These are phyloP conservation scores for Phylloscopus collybita DNA, from an alignment of 2,797 vertebrate species.

Conservation along the genomic window DNA sequence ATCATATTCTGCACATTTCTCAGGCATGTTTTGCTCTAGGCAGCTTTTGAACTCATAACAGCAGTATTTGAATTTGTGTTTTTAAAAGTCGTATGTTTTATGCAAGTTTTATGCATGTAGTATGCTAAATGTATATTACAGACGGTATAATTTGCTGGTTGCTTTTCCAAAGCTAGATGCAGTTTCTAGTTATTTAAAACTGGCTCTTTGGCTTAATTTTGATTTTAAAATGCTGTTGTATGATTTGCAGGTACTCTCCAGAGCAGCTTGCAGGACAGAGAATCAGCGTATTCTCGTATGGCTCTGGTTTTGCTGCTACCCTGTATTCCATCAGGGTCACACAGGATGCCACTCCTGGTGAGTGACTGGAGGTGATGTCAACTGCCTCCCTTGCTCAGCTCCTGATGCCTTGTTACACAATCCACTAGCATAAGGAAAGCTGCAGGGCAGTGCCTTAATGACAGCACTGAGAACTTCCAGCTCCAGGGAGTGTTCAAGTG, in stretches of 20 bases:
- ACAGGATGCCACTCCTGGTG: slow-evolving; percentile 96
- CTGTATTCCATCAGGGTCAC: slow-evolving; percentile 91
- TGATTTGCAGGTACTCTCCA: slow-evolving; percentile 80
- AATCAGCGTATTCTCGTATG: slow-evolving; percentile 93
- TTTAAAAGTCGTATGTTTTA: not conserved
- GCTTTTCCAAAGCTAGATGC: not conserved
- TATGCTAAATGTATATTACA: not conserved
- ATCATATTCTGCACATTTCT: not conserved
- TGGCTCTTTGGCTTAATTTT: not conserved
- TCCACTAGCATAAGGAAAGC: not conserved
- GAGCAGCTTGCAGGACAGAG: slow-evolving; percentile 91
- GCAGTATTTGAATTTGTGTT: not conserved
- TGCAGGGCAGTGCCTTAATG: not conserved
- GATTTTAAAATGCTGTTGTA: not conserved
- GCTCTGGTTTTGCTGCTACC: slow-evolving; percentile 95
- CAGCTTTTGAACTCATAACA: not conserved
- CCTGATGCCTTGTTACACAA: not conserved
- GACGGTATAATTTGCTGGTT: not conserved
- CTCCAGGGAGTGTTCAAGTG: not conserved
- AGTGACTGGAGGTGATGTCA: not conserved
- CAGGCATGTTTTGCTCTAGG: not conserved
- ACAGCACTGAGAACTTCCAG: not conserved
- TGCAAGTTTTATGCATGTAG: not conserved
- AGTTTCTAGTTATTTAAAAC: not conserved
- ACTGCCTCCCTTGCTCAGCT: not conserved